These are phyloP conservation scores for Columba guinea DNA, from an alignment of 2,797 vertebrate species.

Conservation along the genomic window DNA sequence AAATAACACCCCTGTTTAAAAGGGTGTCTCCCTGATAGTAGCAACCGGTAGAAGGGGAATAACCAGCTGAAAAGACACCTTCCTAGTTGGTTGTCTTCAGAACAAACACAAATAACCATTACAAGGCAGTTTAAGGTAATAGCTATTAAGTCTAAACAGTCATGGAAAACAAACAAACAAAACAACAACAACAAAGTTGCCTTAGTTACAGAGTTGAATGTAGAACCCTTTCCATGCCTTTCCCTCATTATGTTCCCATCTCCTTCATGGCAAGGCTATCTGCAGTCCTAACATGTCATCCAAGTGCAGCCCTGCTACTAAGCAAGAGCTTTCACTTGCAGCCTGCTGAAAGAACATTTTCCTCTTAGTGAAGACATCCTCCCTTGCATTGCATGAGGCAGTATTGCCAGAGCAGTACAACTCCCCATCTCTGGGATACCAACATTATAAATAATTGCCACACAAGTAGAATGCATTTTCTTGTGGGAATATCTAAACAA, in stretches of 20 bases:
- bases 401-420: conserved; percentile 27
- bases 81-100: neutral
- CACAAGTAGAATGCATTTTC: neutral
- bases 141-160: neutral
- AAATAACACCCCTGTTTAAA: neutral
- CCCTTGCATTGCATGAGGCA: neutral
- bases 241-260: neutral
- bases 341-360: conserved; percentile 40
- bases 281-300: neutral
- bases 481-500: neutral
- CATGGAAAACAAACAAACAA: neutral
- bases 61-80: neutral
- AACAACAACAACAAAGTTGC: neutral
- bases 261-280: conserved; percentile 32
- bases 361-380: conserved; percentile 20
- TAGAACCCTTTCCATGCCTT: neutral
- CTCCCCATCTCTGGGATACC: neutral
- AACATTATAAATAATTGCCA: neutral
- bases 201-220: neutral
- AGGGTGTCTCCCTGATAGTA: neutral
- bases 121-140: neutral
- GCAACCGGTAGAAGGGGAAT: neutral
- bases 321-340: conserved; percentile 45
- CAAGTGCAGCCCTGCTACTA: neutral
- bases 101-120: neutral